phyloP scores from a whole-genome alignment of 2,888 invertebrate species.

The Meta bourneti region DNA sequence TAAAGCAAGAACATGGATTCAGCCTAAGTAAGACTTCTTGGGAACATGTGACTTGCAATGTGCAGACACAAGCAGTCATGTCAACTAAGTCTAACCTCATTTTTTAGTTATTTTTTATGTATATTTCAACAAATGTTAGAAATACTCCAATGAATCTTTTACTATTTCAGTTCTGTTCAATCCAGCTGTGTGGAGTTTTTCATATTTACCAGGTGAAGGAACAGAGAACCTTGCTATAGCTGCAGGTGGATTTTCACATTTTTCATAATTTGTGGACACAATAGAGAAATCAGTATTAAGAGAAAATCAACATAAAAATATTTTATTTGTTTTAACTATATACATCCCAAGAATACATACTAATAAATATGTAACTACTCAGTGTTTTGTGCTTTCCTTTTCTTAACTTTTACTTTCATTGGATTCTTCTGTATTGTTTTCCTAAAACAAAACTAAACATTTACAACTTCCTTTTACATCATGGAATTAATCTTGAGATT shows the following conservation, averaged over 20 bases:
- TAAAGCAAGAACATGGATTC: no score
- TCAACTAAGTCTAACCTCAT: no score
- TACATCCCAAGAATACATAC: slow-evolving; percentile 30
- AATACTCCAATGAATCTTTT: neutral
- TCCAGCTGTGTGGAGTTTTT: slow-evolving; percentile 66
- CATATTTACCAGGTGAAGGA: slow-evolving; percentile 71
- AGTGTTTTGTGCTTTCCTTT: neutral
- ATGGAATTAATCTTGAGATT: no score
- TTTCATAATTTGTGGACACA: slow-evolving; percentile 22
- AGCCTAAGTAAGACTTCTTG: no score
- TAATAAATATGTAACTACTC: slow-evolving; percentile 12
- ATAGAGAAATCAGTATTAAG: neutral
- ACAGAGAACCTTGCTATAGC: slow-evolving; percentile 73
- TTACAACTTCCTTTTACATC: no score
- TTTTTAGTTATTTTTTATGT: no score
- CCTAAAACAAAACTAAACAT: slow-evolving; percentile 9
- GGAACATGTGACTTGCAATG: no score
- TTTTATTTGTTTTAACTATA: slow-evolving; percentile 16
- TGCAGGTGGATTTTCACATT: slow-evolving; percentile 71
- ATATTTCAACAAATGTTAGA: no score
- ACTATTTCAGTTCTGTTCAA: slow-evolving; percentile 57
- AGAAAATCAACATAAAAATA: neutral
- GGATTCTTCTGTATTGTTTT: slow-evolving; percentile 30
- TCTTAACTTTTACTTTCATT: slow-evolving; percentile 38
- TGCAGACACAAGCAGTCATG: no score